phyloP scores from a whole-genome alignment of 2,113 vertebrate species.

The Pica pica region DNA sequence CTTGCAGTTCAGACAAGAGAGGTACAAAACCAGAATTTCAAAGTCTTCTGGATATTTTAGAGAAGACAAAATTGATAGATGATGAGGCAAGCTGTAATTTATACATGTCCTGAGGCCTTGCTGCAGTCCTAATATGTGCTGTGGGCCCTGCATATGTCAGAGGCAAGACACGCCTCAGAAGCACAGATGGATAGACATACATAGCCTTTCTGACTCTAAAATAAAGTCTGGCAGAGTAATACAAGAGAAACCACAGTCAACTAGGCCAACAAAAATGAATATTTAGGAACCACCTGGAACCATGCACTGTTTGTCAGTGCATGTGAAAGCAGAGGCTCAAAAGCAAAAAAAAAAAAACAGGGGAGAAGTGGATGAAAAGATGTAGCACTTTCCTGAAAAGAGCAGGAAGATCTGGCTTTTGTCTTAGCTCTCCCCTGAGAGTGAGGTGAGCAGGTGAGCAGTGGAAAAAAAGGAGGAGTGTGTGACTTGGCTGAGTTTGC shows the following conservation, averaged over 20 bases:
- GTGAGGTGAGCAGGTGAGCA: not conserved
- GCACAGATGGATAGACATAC: not conserved
- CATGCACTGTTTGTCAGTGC: not conserved
- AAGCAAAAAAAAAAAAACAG: not conserved
- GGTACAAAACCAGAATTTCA: not conserved
- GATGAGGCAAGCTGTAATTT: not conserved
- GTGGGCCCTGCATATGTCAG: not conserved
- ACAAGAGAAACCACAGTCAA: not conserved
- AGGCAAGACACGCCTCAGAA: not conserved
- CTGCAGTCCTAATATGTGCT: not conserved
- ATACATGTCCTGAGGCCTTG: not conserved
- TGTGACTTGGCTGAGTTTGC: not conserved
- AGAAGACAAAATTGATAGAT: not conserved
- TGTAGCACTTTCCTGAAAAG: not conserved
- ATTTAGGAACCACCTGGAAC: not conserved
- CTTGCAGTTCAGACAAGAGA: not conserved
- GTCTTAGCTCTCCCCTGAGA: not conserved
- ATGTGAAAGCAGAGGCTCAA: not conserved
- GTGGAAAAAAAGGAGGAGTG: not conserved
- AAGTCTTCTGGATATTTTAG: not conserved
- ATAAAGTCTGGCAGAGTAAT: not conserved
- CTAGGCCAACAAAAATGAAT: not conserved
- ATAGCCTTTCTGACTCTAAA: not conserved
- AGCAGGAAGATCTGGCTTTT: not conserved
- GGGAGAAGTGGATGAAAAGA: not conserved